A percentile compares a stretch with the other conserved stretches of the same genome.
These are phyloP conservation scores for Calliphora vomitoria DNA, from an alignment of 2,888 invertebrate species.

Conservation along the genomic window DNA sequence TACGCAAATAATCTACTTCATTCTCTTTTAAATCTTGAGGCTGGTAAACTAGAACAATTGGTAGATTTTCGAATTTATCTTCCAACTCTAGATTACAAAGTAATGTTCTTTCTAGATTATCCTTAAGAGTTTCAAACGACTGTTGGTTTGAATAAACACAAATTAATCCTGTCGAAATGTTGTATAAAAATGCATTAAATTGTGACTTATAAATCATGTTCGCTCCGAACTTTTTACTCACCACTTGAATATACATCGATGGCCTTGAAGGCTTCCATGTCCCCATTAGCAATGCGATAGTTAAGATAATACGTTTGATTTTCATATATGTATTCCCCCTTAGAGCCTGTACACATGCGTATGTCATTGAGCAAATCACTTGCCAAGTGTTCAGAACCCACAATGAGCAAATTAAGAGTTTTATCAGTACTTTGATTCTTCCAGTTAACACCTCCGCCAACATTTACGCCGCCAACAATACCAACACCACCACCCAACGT, in stretches of 20 bases:
- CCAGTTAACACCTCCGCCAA: constrained; percentile 76
- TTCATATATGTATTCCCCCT: constrained; percentile 92
- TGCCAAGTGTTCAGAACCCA: constrained; percentile 94
- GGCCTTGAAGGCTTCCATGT: constrained; percentile 93
- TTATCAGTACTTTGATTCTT: constrained; percentile 81
- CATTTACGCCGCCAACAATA: constrained; percentile 31
- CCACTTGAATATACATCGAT: constrained; percentile 96
- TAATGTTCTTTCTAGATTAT: constrained; percentile 95
- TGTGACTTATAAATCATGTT: neutral
- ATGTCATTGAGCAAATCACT: constrained; percentile 95
- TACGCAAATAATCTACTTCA: constrained; percentile 92
- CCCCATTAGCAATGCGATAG: constrained; percentile 94
- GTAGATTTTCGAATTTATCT: constrained; percentile 94
- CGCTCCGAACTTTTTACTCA: constrained; percentile 80
- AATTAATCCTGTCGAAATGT: constrained; percentile 87
- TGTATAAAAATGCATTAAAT: neutral
- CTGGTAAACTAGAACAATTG: constrained; percentile 95
- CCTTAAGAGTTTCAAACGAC: constrained; percentile 95
- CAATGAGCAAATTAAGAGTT: constrained; percentile 92
- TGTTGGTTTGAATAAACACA: constrained; percentile 96
- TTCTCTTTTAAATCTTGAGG: constrained; percentile 93
- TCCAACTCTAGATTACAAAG: constrained; percentile 95
- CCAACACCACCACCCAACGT: constrained; percentile 77
- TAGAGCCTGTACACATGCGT: constrained; percentile 93
- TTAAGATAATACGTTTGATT: constrained; percentile 92